Evolutionary conservation across 2,113 vertebrate species (phyloP).

Genomic region (Dascyllus trimaculatus): DNA sequence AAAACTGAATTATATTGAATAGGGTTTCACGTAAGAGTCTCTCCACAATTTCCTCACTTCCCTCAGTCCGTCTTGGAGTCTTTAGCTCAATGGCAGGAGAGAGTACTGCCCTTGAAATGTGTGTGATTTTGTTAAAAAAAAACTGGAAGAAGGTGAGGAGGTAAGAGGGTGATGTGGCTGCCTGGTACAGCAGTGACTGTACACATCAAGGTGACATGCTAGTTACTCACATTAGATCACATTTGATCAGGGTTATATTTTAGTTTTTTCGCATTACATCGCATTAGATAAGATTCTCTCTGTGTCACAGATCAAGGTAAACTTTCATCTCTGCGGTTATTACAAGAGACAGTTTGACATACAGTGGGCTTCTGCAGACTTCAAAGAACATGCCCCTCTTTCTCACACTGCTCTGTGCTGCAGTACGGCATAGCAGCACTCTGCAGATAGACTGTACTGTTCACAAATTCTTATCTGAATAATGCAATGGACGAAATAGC

Average conservation of each 20-base stretch:
- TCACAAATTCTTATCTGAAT: constrained; percentile 11
- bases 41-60: constrained; percentile 35
- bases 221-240: constrained; percentile 40
- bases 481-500: constrained; percentile 16
- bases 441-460: background rate
- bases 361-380: constrained; percentile 16
- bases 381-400: constrained; percentile 32
- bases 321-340: constrained; percentile 35
- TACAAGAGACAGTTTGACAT: constrained; percentile 21
- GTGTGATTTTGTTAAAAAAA: constrained; percentile 39
- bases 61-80: constrained; percentile 19
- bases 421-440: constrained; percentile 10
- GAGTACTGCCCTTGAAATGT: constrained; percentile 61
- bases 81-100: constrained; percentile 30
- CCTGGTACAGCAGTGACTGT: constrained; percentile 33
- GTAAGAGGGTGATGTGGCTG: background rate
- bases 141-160: background rate
- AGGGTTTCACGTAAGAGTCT: constrained; percentile 45
- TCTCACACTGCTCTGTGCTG: constrained; percentile 9
- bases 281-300: constrained; percentile 17
- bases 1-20: no score
- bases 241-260: constrained; percentile 27
- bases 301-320: constrained; percentile 37
- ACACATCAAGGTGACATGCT: constrained; percentile 15
- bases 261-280: constrained; percentile 18